phyloP scores from a whole-genome alignment of 2,113 vertebrate genomes.

The Oncorhynchus gorbuscha region DNA sequence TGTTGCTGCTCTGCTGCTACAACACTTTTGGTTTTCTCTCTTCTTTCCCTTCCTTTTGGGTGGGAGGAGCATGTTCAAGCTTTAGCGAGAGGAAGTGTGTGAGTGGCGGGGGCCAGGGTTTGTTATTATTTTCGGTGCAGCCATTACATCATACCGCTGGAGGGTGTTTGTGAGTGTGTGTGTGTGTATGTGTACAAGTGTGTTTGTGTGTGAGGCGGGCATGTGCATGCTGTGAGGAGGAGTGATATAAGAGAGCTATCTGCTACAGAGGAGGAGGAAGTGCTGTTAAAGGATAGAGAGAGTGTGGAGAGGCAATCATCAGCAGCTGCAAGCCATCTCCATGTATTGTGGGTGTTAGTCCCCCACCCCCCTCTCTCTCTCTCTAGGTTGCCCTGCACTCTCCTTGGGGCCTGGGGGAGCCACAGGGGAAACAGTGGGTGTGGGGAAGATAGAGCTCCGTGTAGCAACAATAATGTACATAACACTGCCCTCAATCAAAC shows the following conservation, averaged over 20 bases:
- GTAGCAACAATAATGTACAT: slow-evolving; percentile 10
- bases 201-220: neutral
- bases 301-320: neutral
- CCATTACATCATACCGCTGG: slow-evolving; percentile 49
- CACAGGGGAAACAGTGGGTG: neutral
- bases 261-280: neutral
- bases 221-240: neutral
- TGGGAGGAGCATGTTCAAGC: slow-evolving; percentile 14
- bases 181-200: neutral
- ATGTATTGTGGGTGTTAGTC: neutral
- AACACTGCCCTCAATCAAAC: neutral
- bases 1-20: neutral
- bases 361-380: neutral
- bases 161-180: neutral
- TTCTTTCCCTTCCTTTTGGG: neutral
- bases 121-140: slow-evolving; percentile 62
- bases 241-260: slow-evolving; percentile 4
- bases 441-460: neutral
- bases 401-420: neutral
- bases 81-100: slow-evolving; percentile 5
- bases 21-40: slow-evolving; percentile 19
- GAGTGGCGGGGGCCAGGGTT: slow-evolving; percentile 10
- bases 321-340: slow-evolving; percentile 4
- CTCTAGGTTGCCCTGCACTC: neutral
- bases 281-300: neutral